Conservation (phyloP, 2,888 invertebrate genomes). For the Campaea margaritaria region DNA sequence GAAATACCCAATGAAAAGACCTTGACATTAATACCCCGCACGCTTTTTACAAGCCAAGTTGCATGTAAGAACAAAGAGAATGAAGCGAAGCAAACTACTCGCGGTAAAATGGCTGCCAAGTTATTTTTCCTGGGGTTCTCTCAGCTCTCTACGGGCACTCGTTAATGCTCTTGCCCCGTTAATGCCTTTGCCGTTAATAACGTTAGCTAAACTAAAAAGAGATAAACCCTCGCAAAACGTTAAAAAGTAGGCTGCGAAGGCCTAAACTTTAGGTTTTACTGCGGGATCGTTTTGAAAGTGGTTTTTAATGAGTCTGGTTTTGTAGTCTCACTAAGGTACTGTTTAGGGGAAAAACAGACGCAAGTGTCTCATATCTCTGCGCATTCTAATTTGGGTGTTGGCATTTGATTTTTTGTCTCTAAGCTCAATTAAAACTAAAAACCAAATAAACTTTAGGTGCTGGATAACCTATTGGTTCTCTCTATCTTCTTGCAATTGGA, state of each 20-base stretch:
- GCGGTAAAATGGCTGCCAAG: constrained; percentile 45
- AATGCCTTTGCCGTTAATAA: constrained; percentile 25
- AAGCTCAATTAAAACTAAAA: no score
- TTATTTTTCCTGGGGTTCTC: constrained; percentile 33
- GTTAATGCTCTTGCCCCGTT: constrained; percentile 32
- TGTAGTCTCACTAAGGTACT: background rate
- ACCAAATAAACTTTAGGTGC: no score
- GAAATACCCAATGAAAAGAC: constrained; percentile 15
- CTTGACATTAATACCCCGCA: constrained; percentile 20
- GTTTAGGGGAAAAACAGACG: no score
- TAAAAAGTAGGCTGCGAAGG: constrained; percentile 21
- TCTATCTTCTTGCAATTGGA: no score
- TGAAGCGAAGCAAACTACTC: constrained; percentile 40
- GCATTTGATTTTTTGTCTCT: no score
- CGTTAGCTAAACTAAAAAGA: constrained; percentile 19
- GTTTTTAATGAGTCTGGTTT: constrained; percentile 12
- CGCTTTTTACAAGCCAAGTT: constrained; percentile 20
- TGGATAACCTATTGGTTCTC: no score
- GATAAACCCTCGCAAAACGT: constrained; percentile 17
- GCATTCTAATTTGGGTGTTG: no score
- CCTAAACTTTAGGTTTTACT: constrained; percentile 15
- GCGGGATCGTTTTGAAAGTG: constrained; percentile 13
- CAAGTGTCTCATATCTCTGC: no score
- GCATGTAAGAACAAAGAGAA: constrained; percentile 21
- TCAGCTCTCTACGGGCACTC: constrained; percentile 18